Evolutionary conservation across 2,888 invertebrate genomes (phyloP).

Genomic region (Cinara cedri): DNA sequence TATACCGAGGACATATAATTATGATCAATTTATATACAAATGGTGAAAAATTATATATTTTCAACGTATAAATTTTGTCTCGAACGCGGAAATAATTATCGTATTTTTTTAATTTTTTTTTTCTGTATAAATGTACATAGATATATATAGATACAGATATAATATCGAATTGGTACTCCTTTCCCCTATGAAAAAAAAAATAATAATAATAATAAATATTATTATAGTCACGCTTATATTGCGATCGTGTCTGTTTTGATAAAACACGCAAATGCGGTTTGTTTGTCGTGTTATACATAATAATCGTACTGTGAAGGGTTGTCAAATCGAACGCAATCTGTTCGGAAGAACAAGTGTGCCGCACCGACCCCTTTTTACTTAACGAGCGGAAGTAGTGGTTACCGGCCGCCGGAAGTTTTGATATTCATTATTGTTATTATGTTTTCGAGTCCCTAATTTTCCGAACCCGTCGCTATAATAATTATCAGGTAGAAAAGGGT

Average conservation of each 20-base stretch:
- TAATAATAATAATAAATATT: not conserved
- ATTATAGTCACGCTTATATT: constrained; percentile 44
- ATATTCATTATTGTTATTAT: constrained; percentile 56
- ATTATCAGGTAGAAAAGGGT: constrained; percentile 33
- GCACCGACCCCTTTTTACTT: constrained; percentile 39
- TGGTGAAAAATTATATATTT: too few relatives aligned
- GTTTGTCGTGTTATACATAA: constrained; percentile 40
- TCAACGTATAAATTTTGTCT: not conserved
- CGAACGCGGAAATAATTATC: not conserved
- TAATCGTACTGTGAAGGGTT: constrained; percentile 46
- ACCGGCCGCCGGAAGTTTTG: constrained; percentile 50
- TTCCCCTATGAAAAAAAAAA: not conserved
- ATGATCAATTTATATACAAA: not conserved
- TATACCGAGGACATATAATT: too few relatives aligned
- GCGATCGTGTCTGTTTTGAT: constrained; percentile 33
- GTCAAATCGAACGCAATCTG: constrained; percentile 54
- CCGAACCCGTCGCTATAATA: constrained; percentile 34
- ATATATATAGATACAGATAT: too few relatives aligned
- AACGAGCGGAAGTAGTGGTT: constrained; percentile 55
- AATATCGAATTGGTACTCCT: not conserved
- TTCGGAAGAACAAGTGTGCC: constrained; percentile 45
- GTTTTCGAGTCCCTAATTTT: constrained; percentile 46
- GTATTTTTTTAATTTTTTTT: not conserved
- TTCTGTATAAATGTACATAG: not conserved
- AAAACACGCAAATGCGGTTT: constrained; percentile 51